Percentiles rank a stretch among this genome's conserved stretches.
Conservation (phyloP, 2,888 invertebrate species). For the Elgonia sp. region DNA sequence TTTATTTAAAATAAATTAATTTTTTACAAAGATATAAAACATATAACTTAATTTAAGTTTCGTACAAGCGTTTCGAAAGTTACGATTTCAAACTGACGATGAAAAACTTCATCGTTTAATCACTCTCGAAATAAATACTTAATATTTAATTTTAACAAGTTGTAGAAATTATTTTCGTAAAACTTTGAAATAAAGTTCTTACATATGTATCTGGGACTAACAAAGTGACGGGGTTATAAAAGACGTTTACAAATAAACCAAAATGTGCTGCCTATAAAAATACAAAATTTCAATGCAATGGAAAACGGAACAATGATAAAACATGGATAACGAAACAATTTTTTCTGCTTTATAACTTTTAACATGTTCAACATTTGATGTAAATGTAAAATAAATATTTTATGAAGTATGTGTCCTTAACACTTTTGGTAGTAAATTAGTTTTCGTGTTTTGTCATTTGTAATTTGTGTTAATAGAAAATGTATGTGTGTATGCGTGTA, state of each 20-base stretch:
- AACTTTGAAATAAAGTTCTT: conserved; percentile 32
- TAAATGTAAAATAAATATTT: conserved; percentile 60
- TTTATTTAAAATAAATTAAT: conserved; percentile 58
- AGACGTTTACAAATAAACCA: conserved; percentile 16
- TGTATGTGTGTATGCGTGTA: too few relatives aligned
- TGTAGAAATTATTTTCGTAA: background rate
- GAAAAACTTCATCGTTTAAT: conserved; percentile 4
- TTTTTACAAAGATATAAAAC: conserved; percentile 43
- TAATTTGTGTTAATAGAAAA: too few relatives aligned
- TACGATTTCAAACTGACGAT: background rate
- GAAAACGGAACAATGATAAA: conserved; percentile 54
- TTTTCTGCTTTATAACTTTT: conserved; percentile 29
- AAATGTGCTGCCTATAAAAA: conserved; percentile 13
- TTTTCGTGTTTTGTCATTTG: background rate
- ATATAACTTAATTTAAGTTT: conserved; percentile 35
- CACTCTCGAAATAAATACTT: conserved; percentile 35
- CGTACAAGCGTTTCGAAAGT: conserved; percentile 4
- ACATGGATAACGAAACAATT: conserved; percentile 52
- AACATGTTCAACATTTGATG: conserved; percentile 27
- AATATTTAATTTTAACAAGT: conserved; percentile 52
- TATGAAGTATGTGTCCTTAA: conserved; percentile 8
- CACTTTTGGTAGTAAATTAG: background rate
- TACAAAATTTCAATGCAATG: conserved; percentile 17
- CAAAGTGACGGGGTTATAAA: background rate
- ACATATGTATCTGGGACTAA: conserved; percentile 12